Percentiles rank a stretch among this genome's conserved stretches.
Conservation (phyloP, 1,140 invertebrate species). For the Anagrus nilaparvatae region DNA sequence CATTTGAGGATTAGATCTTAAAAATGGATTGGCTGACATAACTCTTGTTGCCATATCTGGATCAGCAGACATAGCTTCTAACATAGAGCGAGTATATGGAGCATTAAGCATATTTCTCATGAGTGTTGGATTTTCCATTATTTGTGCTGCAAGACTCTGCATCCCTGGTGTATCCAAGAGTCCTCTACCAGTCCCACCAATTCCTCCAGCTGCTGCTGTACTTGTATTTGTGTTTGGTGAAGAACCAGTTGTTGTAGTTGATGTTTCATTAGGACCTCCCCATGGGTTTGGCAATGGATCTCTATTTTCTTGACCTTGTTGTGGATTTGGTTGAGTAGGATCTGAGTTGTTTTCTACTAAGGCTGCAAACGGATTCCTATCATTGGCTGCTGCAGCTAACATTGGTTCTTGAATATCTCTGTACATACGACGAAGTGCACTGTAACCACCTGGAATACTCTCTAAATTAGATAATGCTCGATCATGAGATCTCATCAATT, state of each 20-base stretch:
- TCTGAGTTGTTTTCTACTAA: constrained; percentile 54
- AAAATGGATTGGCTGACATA: constrained; percentile 74
- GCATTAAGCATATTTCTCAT: constrained; percentile 87
- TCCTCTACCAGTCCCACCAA: constrained; percentile 33
- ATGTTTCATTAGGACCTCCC: constrained; percentile 37
- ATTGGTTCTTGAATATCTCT: constrained; percentile 97
- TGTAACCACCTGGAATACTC: constrained; percentile 90
- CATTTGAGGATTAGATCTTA: constrained; percentile 80
- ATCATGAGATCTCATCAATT: constrained; percentile 98
- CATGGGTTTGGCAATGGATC: constrained; percentile 97
- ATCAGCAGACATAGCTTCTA: constrained; percentile 77
- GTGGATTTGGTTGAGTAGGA: constrained; percentile 48
- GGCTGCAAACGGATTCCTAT: constrained; percentile 81
- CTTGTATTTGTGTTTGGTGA: no score
- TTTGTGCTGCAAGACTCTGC: constrained; percentile 83
- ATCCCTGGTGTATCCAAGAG: constrained; percentile 71
- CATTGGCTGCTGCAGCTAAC: constrained; percentile 89
- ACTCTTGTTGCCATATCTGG: constrained; percentile 72
- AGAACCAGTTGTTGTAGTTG: constrained; percentile 15
- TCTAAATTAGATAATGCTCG: constrained; percentile 95
- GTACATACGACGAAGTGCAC: constrained; percentile 95
- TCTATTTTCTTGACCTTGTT: constrained; percentile 86
- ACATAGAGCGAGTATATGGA: constrained; percentile 80
- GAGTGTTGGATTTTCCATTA: constrained; percentile 84
- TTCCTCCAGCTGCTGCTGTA: constrained; percentile 9